A percentile compares a stretch with the other conserved stretches of the same genome.
Conservation (phyloP, 1,140 invertebrate species). For the Drosophila jambulina region DNA sequence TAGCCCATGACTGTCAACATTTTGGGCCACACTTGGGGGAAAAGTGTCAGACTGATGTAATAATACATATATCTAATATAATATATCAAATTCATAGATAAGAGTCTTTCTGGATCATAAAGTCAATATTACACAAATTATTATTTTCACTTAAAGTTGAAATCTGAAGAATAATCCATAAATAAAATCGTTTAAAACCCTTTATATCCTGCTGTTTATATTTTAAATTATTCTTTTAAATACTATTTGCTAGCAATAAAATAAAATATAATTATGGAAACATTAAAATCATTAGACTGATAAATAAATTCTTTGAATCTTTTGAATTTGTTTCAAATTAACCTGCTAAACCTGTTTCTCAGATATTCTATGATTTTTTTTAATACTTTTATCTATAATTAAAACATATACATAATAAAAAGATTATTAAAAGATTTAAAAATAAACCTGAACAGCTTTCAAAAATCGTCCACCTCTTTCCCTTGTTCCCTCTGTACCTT, state of each 20-base stretch:
- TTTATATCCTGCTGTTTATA: neutral
- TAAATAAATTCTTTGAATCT: neutral
- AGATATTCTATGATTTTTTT: neutral
- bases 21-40: constrained; percentile 21
- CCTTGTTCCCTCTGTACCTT: constrained; percentile 9
- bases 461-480: neutral
- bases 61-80: neutral
- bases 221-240: neutral
- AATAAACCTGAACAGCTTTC: neutral
- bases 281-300: neutral
- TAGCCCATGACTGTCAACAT: constrained; percentile 65
- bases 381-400: neutral
- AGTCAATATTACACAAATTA: neutral
- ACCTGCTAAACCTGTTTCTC: rapidly evolving
- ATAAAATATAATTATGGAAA: neutral
- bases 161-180: neutral
- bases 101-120: neutral
- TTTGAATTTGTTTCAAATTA: neutral
- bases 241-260: neutral
- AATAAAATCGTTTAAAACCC: neutral
- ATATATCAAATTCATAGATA: neutral
- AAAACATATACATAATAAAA: neutral
- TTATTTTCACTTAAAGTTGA: neutral
- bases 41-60: neutral
- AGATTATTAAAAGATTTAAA: neutral